Base-by-base conservation (phyloP, 2,113 vertebrate species). In the Bucco capensis region DNA sequence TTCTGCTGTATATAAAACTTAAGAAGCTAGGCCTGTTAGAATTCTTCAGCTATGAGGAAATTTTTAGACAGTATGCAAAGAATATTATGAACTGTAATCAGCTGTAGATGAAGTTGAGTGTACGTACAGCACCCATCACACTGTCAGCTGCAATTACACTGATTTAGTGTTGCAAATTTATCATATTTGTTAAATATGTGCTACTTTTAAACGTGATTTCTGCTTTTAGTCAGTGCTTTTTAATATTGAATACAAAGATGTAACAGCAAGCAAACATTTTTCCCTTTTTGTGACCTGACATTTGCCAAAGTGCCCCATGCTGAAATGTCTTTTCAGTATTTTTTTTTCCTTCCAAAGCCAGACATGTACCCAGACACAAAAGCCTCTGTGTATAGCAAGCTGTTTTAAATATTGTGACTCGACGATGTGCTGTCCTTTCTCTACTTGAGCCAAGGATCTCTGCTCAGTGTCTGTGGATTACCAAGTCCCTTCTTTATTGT, bases 391-490 rank as follows among this genome's bases (percentile, higher is more conserved):
- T 98, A 97, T 96, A 97, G 97, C 98, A 98, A 98, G 98, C 98
- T 98, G 98, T 98, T 99, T 98, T 98, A 98, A 98, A 98, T 98
- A 98, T 98, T 98, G 98, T 98, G 97, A 97, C 98, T 97, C 95
- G 91, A 96, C 91, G 97, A 97, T 98, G 97, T 97, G 96, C 97
- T 98, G 98, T 98, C 98, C 98, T 98, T 98, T 98, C 98, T 98
- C 97, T 97, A 98, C 97, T 97, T 97, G 97, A 98, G 97, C 97
- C 97, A 96, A 97, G 96, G 97, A 97, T 97, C 97, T 98, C 96
- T 97, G 97, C 98, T 98, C 96, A 97, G 97, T 97, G 97, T 97
- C 97, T 98, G 97, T 97, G 97, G 97, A 98, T 98, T 98, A 98
- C 97, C 96, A 96, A 98, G 96, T 97, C 93, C 97, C 96, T 97